Evolutionary conservation across 92 coral and sea anemone species (phyloP).

Genomic region (Siderastrea siderea): DNA sequence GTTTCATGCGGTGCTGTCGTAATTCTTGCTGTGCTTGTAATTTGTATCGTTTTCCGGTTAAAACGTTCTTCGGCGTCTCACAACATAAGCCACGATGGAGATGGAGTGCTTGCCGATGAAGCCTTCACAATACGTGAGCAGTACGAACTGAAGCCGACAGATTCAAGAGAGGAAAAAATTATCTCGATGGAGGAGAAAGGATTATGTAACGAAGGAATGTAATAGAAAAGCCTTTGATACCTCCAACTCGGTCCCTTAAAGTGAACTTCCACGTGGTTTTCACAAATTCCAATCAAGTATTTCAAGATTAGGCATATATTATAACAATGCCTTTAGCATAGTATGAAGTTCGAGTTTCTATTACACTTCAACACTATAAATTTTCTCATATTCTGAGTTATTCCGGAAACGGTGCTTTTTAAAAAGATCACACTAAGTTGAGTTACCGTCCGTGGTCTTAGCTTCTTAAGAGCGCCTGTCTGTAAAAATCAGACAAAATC

Average conservation of each 20-base stretch:
- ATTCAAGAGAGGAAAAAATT: background rate
- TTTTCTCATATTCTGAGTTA: no score
- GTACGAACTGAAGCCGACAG: conserved; percentile 5
- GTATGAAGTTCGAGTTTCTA: no score
- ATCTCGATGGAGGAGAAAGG: background rate
- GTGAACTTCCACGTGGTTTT: no score
- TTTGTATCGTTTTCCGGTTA: background rate
- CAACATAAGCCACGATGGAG: background rate
- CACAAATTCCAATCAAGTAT: no score
- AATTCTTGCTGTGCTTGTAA: background rate
- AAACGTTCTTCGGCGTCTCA: background rate
- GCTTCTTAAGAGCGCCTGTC: no score
- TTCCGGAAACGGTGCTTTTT: no score
- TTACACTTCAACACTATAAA: no score
- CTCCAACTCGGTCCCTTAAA: background rate
- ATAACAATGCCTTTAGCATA: no score
- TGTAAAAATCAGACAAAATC: no score
- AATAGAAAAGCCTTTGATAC: background rate
- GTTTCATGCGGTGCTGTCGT: conserved; percentile 5
- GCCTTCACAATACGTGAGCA: background rate
- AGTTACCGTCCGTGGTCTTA: no score
- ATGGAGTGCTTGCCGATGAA: conserved; percentile 8
- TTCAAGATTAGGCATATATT: no score
- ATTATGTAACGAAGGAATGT: background rate
- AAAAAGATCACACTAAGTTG: no score